A percentile compares a stretch with the other conserved stretches of the same genome.
These are phyloP conservation scores for Pituophis catenifer DNA, from an alignment of 2,113 vertebrate genomes.

Conservation along the genomic window DNA sequence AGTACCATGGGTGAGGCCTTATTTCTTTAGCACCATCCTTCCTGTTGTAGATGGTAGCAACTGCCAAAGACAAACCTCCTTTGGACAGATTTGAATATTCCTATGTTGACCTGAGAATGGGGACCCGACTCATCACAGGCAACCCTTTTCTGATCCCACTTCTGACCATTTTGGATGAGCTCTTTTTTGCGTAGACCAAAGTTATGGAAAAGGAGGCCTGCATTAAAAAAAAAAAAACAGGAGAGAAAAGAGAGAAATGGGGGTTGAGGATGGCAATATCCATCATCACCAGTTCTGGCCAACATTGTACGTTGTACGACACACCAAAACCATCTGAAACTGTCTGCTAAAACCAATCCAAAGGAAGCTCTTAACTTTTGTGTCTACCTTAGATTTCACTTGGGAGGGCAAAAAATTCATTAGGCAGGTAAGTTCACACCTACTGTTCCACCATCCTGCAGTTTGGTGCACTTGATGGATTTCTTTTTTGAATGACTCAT, in stretches of 20 bases:
- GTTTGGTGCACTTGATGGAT: not conserved
- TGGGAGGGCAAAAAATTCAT: not conserved
- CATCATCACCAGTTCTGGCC: not conserved
- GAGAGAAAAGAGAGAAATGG: not conserved
- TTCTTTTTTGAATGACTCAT: not conserved
- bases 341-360: not conserved
- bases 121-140: not conserved
- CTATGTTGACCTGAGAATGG: not conserved
- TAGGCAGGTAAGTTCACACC: not conserved
- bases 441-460: not conserved
- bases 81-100: not conserved
- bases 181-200: not conserved
- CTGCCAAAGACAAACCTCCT: not conserved
- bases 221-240: not conserved
- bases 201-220: not conserved
- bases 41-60: not conserved
- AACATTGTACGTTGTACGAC: not conserved
- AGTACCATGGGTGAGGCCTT: not conserved
- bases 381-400: not conserved
- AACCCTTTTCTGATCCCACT: not conserved
- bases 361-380: not conserved
- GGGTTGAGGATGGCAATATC: not conserved
- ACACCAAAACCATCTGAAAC: not conserved
- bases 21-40: not conserved
- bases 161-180: not conserved